Evolutionary conservation across 2,797 vertebrate species (phyloP).

Genomic region (Tamandua tetradactyla): DNA sequence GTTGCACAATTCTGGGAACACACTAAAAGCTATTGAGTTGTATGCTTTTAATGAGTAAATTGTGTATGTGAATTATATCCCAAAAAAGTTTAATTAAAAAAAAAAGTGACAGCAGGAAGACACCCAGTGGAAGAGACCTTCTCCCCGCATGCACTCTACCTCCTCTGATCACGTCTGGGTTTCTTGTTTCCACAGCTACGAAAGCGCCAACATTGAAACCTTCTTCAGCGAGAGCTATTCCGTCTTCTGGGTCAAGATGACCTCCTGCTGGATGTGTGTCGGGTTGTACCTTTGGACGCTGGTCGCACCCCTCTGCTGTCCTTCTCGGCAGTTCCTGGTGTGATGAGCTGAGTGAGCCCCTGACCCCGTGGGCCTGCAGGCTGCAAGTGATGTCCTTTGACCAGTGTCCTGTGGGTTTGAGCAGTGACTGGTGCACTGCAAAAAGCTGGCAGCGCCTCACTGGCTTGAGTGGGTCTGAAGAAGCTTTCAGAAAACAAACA

Average conservation of each 20-base stretch:
- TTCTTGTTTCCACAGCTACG: conserved; percentile 87
- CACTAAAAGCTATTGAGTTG: neutral
- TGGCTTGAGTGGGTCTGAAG: neutral
- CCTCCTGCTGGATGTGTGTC: conserved; percentile 95
- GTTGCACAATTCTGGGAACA: neutral
- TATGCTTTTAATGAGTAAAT: neutral
- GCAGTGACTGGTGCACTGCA: neutral
- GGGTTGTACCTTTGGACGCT: conserved; percentile 93
- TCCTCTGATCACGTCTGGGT: neutral
- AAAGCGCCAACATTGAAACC: conserved; percentile 92
- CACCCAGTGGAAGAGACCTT: neutral
- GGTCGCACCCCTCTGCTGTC: conserved; percentile 92
- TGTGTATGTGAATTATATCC: neutral
- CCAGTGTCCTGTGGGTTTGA: neutral
- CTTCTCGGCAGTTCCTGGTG: conserved; percentile 91
- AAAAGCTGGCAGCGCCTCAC: neutral
- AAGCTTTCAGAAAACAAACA: neutral
- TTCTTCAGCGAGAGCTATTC: conserved; percentile 95
- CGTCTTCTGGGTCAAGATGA: conserved; percentile 98
- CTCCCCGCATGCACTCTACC: fast-evolving
- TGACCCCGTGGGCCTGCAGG: neutral
- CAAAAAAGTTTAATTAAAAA: neutral
- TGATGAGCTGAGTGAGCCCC: conserved; percentile 80
- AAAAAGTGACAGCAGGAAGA: too few species aligned
- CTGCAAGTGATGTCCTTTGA: neutral